Evolutionary conservation across 2,888 invertebrate genomes (phyloP).

Genomic region (Drosophila nr. perissopoda): DNA sequence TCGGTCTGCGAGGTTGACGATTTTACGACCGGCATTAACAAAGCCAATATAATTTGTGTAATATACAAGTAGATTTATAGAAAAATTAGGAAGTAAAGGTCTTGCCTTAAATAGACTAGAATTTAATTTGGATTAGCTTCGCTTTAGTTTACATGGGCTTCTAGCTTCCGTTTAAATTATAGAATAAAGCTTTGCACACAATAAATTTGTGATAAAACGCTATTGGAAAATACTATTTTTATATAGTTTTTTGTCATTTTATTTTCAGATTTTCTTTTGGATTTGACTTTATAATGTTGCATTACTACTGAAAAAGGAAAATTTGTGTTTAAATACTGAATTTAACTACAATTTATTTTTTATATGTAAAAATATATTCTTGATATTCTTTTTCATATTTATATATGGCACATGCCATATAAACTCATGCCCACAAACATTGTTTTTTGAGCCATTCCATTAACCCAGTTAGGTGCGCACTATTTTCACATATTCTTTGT

Average conservation of each 20-base stretch:
- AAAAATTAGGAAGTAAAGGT: slow-evolving; percentile 5
- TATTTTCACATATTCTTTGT: slow-evolving; percentile 20
- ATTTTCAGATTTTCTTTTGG: not conserved
- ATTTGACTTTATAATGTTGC: not conserved
- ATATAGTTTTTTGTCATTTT: accelerated
- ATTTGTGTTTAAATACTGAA: not conserved
- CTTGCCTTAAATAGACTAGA: not conserved
- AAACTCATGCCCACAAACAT: not conserved
- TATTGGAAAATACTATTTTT: not conserved
- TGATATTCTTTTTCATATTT: slow-evolving; percentile 6
- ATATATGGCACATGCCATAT: not conserved
- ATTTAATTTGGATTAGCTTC: not conserved
- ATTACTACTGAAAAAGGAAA: not conserved
- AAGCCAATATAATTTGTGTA: slow-evolving; percentile 41
- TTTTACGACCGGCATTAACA: slow-evolving; percentile 40
- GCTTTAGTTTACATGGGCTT: not conserved
- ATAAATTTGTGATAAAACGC: not conserved
- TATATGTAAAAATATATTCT: not conserved
- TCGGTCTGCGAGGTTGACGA: slow-evolving; percentile 17
- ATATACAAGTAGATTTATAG: slow-evolving; percentile 26
- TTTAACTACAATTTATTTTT: too few species aligned
- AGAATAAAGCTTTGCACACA: not conserved
- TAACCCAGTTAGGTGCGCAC: slow-evolving; percentile 46
- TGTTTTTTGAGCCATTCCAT: slow-evolving; percentile 22
- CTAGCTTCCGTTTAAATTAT: not conserved